Evolutionary conservation across 2,888 invertebrate species (phyloP), one percentile per base, ranked within the genome.

Genomic region (Pseudeuparius sepicola): DNA sequence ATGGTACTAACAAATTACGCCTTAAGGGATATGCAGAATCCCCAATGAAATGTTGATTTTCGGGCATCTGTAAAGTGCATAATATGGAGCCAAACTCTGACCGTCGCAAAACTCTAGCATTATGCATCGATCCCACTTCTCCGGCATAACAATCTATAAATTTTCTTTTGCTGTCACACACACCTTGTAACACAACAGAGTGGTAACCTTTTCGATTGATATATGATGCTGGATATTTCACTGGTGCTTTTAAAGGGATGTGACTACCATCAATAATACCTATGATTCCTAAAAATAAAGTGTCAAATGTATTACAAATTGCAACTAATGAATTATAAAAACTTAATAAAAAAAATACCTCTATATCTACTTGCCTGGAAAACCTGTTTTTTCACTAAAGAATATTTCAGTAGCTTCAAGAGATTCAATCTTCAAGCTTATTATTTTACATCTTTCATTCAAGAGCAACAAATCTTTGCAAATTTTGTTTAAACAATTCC

Each of bases 41-140:
- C 4, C 14, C 30, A 29, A 16, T 16, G 17, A 28, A 28, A 13
- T 28, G 28, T 13, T 12, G 9, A 28, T 28, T 15, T 10, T 28
- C 28, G 6, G 4, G 4, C 4, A 14, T 28, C 15, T 6, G n/a
- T 4, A 6, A 6, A 28, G 4, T 28, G 28, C 12, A n/a, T 28
- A 28, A 13, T 13, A 14, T 14, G n/a, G 7, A 5, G 5, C 15
- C 14, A 29, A 29, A 29, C 11, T 29, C 30, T 15, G 30, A 29
- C 16, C 15, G 9, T 9, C 30, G 14, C n/a, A 29, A 14, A 9
- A 29, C 30, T 15, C 30, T 14, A 4, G 30, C 30, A 4, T 29
- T 18, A 15, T 29, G 30, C 15, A 29, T 29, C 6, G 30, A 29
- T 17, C 30, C 30, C 4, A 29, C n/a, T n/a, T n/a, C n/a, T n/a